A percentile compares a stretch with the other conserved stretches of the same genome.
These are phyloP conservation scores for Brachynemurus nebulosus DNA, from an alignment of 2,888 invertebrate species.

Conservation along the genomic window DNA sequence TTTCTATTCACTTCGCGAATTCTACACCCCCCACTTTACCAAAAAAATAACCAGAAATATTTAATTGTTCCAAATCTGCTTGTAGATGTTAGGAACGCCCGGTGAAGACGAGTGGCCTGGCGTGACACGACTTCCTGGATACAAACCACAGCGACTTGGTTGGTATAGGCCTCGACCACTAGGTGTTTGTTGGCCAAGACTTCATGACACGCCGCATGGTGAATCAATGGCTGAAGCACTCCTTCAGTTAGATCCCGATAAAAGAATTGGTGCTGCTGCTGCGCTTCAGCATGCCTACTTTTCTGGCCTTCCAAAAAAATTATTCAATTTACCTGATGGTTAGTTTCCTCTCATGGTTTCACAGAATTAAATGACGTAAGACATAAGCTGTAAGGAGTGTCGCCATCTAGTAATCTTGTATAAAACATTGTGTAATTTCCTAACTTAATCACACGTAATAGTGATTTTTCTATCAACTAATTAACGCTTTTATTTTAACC, in stretches of 20 bases:
- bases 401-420: too few relatives aligned
- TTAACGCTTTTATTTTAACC: too few relatives aligned
- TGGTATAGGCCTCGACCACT: constrained; percentile 62
- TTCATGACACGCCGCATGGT: constrained; percentile 80
- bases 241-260: constrained; percentile 73
- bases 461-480: too few relatives aligned
- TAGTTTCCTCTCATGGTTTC: constrained; percentile 28
- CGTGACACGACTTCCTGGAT: constrained; percentile 74
- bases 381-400: too few relatives aligned
- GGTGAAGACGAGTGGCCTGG: constrained; percentile 89
- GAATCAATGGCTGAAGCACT: constrained; percentile 77
- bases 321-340: constrained; percentile 89
- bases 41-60: too few relatives aligned
- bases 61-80: too few relatives aligned
- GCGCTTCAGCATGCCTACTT: constrained; percentile 88
- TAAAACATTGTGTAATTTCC: too few relatives aligned
- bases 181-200: constrained; percentile 76
- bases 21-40: too few relatives aligned
- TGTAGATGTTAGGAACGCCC: constrained; percentile 83
- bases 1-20: too few relatives aligned
- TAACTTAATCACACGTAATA: too few relatives aligned
- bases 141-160: constrained; percentile 62
- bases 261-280: constrained; percentile 73
- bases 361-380: too few relatives aligned
- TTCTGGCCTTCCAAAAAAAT: constrained; percentile 72